Base-by-base conservation (phyloP, 1,140 invertebrate genomes). In the Aplysia californica region DNA sequence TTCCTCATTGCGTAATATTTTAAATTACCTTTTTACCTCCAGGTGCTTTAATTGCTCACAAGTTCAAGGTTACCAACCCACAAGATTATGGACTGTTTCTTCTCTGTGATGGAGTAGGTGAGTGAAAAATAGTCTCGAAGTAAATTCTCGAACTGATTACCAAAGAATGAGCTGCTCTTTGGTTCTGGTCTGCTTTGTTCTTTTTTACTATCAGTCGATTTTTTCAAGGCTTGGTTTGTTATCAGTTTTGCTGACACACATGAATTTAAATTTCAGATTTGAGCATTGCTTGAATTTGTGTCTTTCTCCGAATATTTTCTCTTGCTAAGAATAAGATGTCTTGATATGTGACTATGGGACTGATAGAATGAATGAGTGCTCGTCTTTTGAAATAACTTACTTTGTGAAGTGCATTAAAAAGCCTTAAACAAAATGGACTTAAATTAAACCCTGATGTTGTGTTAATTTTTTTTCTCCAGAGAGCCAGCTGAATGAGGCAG, bases 81-180 rank as follows among this genome's bases (percentile, higher is more conserved):
- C 96, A 98, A 88, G 97, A 98, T 89, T 98, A 98, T 89, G 96
- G 95, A 31, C 92, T 98, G n/a, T 98, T 96, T 87, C 95, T 95
- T 82, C 90, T 98, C 38, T 94, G 96, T 31, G 94, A 96, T 84
- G 96, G 95, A 81, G 94, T 97, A 93, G 95, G 95, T 96, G 91
- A 88, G 86, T 86, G 39, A 26, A 75, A 58, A 23, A 38, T 50
- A 39, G 39, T 29, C 66, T 70, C 61, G 21, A 36, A 36, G 26
- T 4, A 67, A 20, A 39, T 33, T 36, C 6, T 67, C 36, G 61
- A 36, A 72, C 23, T 70, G 67, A 75, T 64, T 10, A 35, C 39
- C 10, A 33, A 26, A 2, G 2, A 58, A 15, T 20, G 21, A 26
- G 4, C 55, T 3, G 20, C 29, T 33, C 21, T 64, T 31, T 31